Evolutionary conservation across 1,140 invertebrate species (phyloP).

Genomic region (Conopomorpha cramerella): DNA sequence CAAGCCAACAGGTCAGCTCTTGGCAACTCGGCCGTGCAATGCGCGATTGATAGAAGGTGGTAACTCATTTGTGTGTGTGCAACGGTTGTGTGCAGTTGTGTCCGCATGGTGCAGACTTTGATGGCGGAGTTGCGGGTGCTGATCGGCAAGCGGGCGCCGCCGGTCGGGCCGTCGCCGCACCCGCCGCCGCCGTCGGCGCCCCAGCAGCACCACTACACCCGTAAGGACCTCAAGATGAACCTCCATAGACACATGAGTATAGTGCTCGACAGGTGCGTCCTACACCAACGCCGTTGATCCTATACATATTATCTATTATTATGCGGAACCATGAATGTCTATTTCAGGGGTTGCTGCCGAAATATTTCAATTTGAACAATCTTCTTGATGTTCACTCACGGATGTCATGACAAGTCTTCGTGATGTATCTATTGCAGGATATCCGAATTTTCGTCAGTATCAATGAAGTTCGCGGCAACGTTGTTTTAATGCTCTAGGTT

Average conservation of each 20-base stretch:
- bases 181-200: slow-evolving; percentile 16
- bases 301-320: too few species aligned
- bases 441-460: too few species aligned
- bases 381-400: too few species aligned
- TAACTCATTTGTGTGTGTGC: slow-evolving; percentile 30
- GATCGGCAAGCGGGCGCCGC: slow-evolving; percentile 48
- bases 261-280: slow-evolving; percentile 58
- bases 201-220: slow-evolving; percentile 35
- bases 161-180: slow-evolving; percentile 18
- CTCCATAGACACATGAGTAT: slow-evolving; percentile 57
- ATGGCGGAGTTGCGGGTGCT: slow-evolving; percentile 56
- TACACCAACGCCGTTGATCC: too few species aligned
- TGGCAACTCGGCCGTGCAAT: slow-evolving; percentile 26
- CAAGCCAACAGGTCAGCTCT: slow-evolving; percentile 41
- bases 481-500: too few species aligned
- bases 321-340: too few species aligned
- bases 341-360: too few species aligned
- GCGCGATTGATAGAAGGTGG: slow-evolving; percentile 28
- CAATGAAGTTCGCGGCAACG: too few species aligned
- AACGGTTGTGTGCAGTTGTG: slow-evolving; percentile 27
- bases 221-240: slow-evolving; percentile 50
- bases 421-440: too few species aligned
- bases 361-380: too few species aligned
- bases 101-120: slow-evolving; percentile 51
- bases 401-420: too few species aligned